Evolutionary conservation across 2,797 vertebrate genomes (phyloP).

Genomic region (Smutsia gigantea): DNA sequence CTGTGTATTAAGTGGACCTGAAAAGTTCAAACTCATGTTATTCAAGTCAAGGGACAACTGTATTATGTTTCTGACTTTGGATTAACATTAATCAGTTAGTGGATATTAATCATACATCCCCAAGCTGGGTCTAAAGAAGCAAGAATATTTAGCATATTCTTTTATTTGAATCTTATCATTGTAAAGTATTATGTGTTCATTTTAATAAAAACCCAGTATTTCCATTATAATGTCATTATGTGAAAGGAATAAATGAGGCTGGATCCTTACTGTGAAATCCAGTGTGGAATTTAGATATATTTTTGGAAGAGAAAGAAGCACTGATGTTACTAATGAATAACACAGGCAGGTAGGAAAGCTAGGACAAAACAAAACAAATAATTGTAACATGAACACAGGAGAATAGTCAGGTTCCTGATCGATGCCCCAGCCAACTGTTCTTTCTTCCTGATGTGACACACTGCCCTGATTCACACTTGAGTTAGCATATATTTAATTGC

Average conservation of each 20-base stretch:
- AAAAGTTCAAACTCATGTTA: too few species aligned
- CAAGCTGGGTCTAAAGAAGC: neutral
- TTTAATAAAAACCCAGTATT: constrained; percentile 37
- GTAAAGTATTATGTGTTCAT: neutral
- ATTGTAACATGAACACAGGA: neutral
- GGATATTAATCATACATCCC: neutral
- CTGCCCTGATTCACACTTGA: neutral
- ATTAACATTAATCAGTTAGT: neutral
- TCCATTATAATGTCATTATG: neutral
- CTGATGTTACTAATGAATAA: neutral
- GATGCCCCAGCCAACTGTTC: neutral
- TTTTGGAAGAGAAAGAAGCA: constrained; percentile 34
- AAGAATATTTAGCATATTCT: neutral
- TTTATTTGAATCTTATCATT: constrained; percentile 31
- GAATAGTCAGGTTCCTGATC: neutral
- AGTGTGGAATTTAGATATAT: neutral
- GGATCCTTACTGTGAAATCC: neutral
- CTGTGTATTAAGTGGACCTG: too few species aligned
- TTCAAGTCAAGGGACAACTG: too few species aligned
- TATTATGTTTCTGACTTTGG: constrained; percentile 48
- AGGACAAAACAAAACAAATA: neutral
- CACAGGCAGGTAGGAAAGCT: neutral
- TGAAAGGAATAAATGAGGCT: neutral
- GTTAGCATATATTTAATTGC: constrained; percentile 30
- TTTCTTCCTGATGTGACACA: neutral